Evolutionary conservation across 2,113 vertebrate species (phyloP), one percentile per base, ranked within the genome.

Genomic region (Murina feae): DNA sequence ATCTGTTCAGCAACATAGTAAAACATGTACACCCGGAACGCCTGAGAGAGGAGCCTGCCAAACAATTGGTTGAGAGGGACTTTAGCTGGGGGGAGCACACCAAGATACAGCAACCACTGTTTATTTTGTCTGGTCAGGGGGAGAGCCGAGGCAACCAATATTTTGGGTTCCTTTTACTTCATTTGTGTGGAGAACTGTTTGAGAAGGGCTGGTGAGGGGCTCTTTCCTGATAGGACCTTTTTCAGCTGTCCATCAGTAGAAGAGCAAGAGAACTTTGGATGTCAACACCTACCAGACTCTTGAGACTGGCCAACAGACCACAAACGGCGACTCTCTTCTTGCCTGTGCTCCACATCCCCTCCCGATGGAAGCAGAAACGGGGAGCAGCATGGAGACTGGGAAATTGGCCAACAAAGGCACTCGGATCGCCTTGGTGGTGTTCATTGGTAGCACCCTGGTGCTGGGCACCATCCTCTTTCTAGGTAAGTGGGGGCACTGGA

Each of bases 331-430:
- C 81, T 84, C 97, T 97, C 95, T 93, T 94, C 1, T 1, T 49
- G 65, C 93, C 80, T 78, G 55, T 55, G 0, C 93, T 97, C 72
- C 90, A 9, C 80, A 4, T 42, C 83, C 83, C 84, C 35, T 53
- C 93, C 93, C 0, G 14, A 99, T 99, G 98, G 98, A 99, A 97
- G 97, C 96, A 94, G 98, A 99, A 72, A 39, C 96, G 0, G 98
- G 97, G 76, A 97, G 87, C 78, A 96, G 92, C 21, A 58, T 92
- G 49, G 96, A 69, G 72, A 49, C 94, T 16, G 75, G 93, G 80
- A 98, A 94, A 96, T 66, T 55, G 16, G 87, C 94, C 91, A 95
- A 82, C 97, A 98, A 95, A 97, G 96, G 96, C 88, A 97, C 97
- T 2, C 97, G 96, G 51, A 96, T 98, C 0, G 98, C 98, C 66